phyloP scores from a whole-genome alignment of 92 coral and sea anemone species.

The Parazoanthus darwini region DNA sequence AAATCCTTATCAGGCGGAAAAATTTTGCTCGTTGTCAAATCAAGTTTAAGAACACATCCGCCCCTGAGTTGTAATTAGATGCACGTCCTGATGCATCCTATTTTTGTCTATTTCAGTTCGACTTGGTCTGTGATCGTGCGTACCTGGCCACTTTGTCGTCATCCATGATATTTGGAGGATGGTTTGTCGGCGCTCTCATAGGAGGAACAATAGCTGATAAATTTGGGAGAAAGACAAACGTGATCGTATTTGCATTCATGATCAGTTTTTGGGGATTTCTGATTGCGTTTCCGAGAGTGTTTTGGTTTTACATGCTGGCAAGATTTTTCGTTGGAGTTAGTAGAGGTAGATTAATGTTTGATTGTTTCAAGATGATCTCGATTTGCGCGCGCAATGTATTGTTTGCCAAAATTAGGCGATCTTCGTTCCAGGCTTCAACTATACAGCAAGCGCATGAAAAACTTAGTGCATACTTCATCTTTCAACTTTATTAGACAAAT shows the following conservation, averaged over 20 bases:
- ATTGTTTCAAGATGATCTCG: no score
- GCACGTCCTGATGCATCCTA: no score
- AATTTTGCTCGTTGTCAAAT: no score
- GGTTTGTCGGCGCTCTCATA: conserved; percentile 3
- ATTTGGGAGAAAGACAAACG: not conserved
- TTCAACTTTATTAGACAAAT: no score
- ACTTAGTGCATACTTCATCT: no score
- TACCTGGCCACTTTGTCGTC: conserved; percentile 11
- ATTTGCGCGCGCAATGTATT: no score
- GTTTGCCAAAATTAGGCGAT: no score
- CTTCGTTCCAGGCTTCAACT: no score
- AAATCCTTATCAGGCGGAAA: no score
- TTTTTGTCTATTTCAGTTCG: not conserved
- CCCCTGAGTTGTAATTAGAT: no score
- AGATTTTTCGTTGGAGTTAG: not conserved
- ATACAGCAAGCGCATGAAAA: no score
- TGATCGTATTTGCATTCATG: conserved; percentile 9
- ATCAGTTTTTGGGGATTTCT: conserved; percentile 24
- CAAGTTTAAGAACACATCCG: no score
- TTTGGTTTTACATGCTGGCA: conserved; percentile 6
- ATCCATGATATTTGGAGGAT: conserved; percentile 1
- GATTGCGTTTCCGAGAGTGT: not conserved
- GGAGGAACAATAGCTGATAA: conserved; percentile 9
- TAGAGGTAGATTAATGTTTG: not conserved
- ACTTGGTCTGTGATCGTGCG: not conserved